Conservation (phyloP, 2,113 vertebrate species). For the Synchiropus splendidus region DNA sequence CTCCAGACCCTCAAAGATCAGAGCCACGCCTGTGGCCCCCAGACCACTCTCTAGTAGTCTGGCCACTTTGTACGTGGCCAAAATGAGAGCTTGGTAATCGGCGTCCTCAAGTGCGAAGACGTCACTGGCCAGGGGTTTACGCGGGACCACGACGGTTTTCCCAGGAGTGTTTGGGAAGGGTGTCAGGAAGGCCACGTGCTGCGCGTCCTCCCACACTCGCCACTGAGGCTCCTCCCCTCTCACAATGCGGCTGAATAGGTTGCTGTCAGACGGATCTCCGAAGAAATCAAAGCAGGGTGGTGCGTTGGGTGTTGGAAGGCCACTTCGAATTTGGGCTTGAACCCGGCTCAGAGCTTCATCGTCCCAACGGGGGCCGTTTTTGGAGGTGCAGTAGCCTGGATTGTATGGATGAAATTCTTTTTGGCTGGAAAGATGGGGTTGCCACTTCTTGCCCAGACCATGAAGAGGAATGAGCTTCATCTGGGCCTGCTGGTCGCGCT, state of each 20-base stretch:
- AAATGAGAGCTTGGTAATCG: conserved; percentile 58
- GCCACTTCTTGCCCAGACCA: conserved; percentile 57
- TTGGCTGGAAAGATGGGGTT: conserved; percentile 46
- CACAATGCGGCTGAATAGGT: conserved; percentile 64
- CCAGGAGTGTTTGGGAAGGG: conserved; percentile 68
- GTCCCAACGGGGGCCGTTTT: conserved; percentile 58
- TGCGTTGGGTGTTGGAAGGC: conserved; percentile 57
- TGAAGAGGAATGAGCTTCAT: conserved; percentile 64
- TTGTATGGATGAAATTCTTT: conserved; percentile 57
- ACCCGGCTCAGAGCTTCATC: conserved; percentile 44
- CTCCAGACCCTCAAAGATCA: conserved; percentile 70
- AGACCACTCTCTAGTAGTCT: conserved; percentile 52
- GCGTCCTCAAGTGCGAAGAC: conserved; percentile 50
- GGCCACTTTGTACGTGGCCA: conserved; percentile 55
- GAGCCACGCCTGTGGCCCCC: conserved; percentile 50
- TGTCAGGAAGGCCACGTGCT: conserved; percentile 67
- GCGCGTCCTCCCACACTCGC: conserved; percentile 69
- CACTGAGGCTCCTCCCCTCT: conserved; percentile 66
- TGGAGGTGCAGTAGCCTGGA: conserved; percentile 67
- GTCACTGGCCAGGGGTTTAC: conserved; percentile 62
- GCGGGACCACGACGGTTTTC: conserved; percentile 64
- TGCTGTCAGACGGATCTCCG: conserved; percentile 42
- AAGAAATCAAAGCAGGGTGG: conserved; percentile 56
- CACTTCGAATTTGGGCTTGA: conserved; percentile 50
- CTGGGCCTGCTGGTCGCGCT: conserved; percentile 36